Conservation (phyloP, 2,888 invertebrate genomes). For the Neria commutata region DNA sequence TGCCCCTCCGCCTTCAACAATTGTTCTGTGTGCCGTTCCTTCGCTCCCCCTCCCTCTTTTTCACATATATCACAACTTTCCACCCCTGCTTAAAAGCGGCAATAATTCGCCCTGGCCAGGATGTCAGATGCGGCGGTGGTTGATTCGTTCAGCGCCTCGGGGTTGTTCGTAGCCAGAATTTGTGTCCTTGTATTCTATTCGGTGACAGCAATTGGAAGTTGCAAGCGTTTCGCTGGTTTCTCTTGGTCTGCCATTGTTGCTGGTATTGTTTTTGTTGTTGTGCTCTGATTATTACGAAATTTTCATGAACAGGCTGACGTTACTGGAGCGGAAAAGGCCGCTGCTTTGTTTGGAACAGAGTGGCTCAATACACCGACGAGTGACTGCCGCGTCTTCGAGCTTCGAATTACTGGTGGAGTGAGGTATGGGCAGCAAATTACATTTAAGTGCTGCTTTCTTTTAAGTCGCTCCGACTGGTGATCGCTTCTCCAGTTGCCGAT, state of each 20-base stretch:
- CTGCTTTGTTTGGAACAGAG: too few species aligned
- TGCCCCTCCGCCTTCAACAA: not conserved
- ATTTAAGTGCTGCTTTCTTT: too few species aligned
- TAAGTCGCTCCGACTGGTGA: too few species aligned
- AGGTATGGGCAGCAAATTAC: too few species aligned
- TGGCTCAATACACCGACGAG: too few species aligned
- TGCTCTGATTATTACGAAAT: slow-evolving; percentile 9
- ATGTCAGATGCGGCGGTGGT: not conserved
- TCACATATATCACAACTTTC: not conserved
- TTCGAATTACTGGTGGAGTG: too few species aligned
- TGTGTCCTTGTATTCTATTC: not conserved
- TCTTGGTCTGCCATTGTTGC: too few species aligned
- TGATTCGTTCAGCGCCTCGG: too few species aligned
- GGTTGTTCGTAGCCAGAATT: not conserved
- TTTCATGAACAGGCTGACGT: not conserved
- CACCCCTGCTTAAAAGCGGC: not conserved
- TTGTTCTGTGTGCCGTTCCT: not conserved
- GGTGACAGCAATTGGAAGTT: not conserved
- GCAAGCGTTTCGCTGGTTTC: not conserved
- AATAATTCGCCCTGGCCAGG: slow-evolving; percentile 1
- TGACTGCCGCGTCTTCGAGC: too few species aligned
- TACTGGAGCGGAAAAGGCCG: not conserved
- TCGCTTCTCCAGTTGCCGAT: too few species aligned
- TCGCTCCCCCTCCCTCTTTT: not conserved
- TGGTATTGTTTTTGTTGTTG: slow-evolving; percentile 25